Percentiles rank a stretch among this genome's conserved stretches.
Conservation (phyloP, 2,888 invertebrate species). For the Apamea crenata region DNA sequence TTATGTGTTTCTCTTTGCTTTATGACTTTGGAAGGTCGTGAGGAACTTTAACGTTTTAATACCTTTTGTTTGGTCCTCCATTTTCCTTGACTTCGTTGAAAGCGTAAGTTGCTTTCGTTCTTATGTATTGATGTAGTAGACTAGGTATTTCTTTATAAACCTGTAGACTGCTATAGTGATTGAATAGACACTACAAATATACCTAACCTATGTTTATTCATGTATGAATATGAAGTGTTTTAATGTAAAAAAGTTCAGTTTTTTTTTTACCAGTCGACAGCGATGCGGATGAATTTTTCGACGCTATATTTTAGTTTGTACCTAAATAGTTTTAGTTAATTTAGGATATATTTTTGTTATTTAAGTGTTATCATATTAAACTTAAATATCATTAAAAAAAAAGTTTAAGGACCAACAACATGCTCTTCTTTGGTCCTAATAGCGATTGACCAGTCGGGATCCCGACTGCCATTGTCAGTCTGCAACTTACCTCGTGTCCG, state of each 20-base stretch:
- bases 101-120: not conserved
- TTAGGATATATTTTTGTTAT: too few species aligned
- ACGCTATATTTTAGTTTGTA: too few species aligned
- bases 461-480: not conserved
- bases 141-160: not conserved
- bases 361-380: too few species aligned
- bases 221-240: not conserved
- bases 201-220: not conserved
- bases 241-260: too few species aligned
- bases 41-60: conserved; percentile 31
- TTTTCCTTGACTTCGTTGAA: conserved; percentile 18
- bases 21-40: conserved; percentile 33
- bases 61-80: conserved; percentile 6
- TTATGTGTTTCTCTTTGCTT: conserved; percentile 45
- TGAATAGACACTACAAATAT: not conserved
- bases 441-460: not conserved
- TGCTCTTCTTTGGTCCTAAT: not conserved
- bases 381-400: too few species aligned
- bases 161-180: not conserved
- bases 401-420: too few species aligned
- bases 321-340: too few species aligned
- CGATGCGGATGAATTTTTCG: too few species aligned
- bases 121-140: not conserved
- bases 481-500: not conserved
- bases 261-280: too few species aligned